phyloP scores from a whole-genome alignment of 2,797 vertebrate genomes.

The Smutsia gigantea region DNA sequence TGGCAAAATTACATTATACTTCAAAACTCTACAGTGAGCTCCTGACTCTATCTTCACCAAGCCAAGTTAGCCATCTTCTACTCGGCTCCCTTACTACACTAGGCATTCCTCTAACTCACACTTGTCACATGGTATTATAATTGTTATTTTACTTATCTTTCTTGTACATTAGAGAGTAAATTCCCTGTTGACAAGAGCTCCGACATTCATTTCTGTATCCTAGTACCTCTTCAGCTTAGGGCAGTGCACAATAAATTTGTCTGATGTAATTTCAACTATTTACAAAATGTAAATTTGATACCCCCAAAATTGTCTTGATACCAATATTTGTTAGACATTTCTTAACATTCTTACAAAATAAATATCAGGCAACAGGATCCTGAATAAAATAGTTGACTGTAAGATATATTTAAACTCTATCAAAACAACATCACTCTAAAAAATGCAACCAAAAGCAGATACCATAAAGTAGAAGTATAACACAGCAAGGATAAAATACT shows the following conservation, averaged over 20 bases:
- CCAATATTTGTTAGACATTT: conserved; percentile 31
- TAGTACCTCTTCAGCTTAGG: background rate
- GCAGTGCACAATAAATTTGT: background rate
- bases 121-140: background rate
- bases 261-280: conserved; percentile 34
- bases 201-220: conserved; percentile 12
- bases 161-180: background rate
- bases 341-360: conserved; percentile 57
- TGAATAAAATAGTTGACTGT: background rate
- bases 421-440: conserved; percentile 53
- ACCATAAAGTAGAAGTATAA: conserved; percentile 62
- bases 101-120: background rate
- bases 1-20: conserved; percentile 39
- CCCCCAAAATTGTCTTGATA: background rate
- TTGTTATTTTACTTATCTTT: conserved; percentile 14
- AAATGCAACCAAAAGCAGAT: conserved; percentile 5
- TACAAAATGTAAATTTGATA: background rate
- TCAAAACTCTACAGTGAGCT: background rate
- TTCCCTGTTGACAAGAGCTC: conserved; percentile 36
- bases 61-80: conserved; percentile 3
- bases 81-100: background rate
- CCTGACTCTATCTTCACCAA: background rate
- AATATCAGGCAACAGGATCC: conserved; percentile 20
- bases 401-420: conserved; percentile 46
- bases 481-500: background rate